Conservation (phyloP, 2,888 invertebrate species). For the Trilocha varians region DNA sequence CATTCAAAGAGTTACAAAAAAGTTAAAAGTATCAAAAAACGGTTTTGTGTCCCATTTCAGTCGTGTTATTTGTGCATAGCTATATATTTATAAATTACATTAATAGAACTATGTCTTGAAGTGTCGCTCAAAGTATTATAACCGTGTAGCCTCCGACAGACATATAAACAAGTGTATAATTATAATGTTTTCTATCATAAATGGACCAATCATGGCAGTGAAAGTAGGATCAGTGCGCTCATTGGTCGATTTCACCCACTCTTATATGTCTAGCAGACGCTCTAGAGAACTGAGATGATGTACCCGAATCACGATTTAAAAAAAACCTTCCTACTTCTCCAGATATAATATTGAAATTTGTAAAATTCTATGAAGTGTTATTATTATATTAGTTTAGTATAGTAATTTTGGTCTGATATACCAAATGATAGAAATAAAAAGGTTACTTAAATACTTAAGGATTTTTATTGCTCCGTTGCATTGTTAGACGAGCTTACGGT, state of each 20-base stretch:
- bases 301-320: conserved; percentile 41
- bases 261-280: conserved; percentile 69
- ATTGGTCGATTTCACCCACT: conserved; percentile 67
- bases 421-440: too few relatives aligned
- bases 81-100: conserved; percentile 54
- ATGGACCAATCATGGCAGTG: conserved; percentile 73
- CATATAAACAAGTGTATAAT: conserved; percentile 68
- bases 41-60: conserved; percentile 71
- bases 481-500: too few relatives aligned
- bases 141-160: conserved; percentile 69
- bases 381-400: too few relatives aligned
- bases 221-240: conserved; percentile 60
- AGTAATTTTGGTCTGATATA: too few relatives aligned
- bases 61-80: conserved; percentile 68
- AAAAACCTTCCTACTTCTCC: too few relatives aligned
- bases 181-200: conserved; percentile 56
- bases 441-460: too few relatives aligned
- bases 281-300: conserved; percentile 56
- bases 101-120: conserved; percentile 62
- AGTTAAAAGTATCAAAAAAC: conserved; percentile 66
- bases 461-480: too few relatives aligned
- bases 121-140: conserved; percentile 69
- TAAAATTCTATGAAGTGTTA: too few relatives aligned
- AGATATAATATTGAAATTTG: too few relatives aligned
- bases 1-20: conserved; percentile 47